Conservation (phyloP, 2,797 vertebrate genomes). For the Aplochiton taeniatus region DNA sequence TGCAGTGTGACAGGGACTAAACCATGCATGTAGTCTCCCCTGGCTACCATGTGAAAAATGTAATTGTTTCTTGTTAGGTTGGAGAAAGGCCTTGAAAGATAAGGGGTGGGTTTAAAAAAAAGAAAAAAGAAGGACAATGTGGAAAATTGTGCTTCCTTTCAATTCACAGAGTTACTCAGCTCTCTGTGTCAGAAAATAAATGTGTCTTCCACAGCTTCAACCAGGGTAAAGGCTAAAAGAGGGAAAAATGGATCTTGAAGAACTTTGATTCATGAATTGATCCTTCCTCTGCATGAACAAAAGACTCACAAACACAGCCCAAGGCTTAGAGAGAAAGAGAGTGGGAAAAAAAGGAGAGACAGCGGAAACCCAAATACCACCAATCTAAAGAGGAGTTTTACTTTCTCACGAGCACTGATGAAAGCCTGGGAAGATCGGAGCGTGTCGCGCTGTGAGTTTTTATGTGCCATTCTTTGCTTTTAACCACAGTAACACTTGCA, state of each 20-base stretch:
- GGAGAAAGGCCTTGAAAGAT: conserved; percentile 38
- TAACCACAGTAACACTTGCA: background rate
- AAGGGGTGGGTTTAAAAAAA: conserved; percentile 28
- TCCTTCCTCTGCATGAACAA: conserved; percentile 43
- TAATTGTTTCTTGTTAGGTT: conserved; percentile 26
- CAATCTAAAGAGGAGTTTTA: conserved; percentile 25
- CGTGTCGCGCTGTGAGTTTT: background rate
- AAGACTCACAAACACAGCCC: conserved; percentile 36
- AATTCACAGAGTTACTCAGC: conserved; percentile 28
- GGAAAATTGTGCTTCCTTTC: conserved; percentile 43
- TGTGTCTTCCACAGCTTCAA: conserved; percentile 25
- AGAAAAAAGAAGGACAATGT: conserved; percentile 12
- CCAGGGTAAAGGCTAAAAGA: conserved; percentile 8
- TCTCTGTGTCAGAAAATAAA: conserved; percentile 40
- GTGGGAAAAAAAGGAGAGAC: background rate
- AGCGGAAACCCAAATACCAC: conserved; percentile 27
- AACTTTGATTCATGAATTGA: conserved; percentile 53
- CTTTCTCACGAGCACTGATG: conserved; percentile 13
- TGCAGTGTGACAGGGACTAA: conserved; percentile 25
- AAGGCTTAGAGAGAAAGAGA: conserved; percentile 8
- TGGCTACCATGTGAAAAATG: conserved; percentile 35
- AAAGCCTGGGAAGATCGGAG: conserved; percentile 7
- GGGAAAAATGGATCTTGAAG: conserved; percentile 40
- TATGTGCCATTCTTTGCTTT: conserved; percentile 10
- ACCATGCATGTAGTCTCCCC: conserved; percentile 14